These are phyloP conservation scores for Drosophila saltans DNA, from an alignment of 1,140 invertebrate genomes.

Conservation along the genomic window DNA sequence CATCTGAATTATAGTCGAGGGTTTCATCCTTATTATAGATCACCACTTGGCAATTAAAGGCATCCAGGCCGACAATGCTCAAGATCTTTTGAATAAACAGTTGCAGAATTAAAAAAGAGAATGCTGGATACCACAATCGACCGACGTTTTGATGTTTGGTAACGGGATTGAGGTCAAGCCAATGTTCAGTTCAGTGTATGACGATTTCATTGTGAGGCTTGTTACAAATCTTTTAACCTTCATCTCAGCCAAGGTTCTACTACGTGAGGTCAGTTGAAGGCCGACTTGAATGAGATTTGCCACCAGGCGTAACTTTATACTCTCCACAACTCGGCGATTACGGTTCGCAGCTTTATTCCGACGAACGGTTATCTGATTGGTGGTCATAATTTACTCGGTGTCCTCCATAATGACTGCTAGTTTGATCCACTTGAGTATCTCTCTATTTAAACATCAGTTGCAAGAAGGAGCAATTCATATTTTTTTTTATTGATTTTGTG, in stretches of 20 bases:
- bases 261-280: constrained; percentile 85
- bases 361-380: constrained; percentile 21
- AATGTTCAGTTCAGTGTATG: constrained; percentile 89
- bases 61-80: constrained; percentile 90
- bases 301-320: constrained; percentile 88
- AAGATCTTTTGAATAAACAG: constrained; percentile 86
- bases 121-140: not conserved
- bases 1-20: constrained; percentile 86
- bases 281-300: constrained; percentile 88
- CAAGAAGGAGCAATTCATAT: too few relatives aligned
- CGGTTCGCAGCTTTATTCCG: not conserved
- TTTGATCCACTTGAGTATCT: not conserved
- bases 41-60: constrained; percentile 88
- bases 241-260: constrained; percentile 84
- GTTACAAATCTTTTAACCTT: too few relatives aligned
- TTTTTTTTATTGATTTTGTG: too few relatives aligned
- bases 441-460: too few relatives aligned
- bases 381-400: constrained; percentile 43
- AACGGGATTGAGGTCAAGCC: constrained; percentile 89
- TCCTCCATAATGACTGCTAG: constrained; percentile 70
- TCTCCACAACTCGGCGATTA: constrained; percentile 84
- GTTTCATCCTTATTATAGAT: constrained; percentile 88
- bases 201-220: too few relatives aligned
- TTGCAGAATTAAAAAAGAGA: not conserved
- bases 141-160: constrained; percentile 90